Evolutionary conservation across 2,797 vertebrate genomes (phyloP), one percentile per base, ranked within the genome.

Genomic region (Anas georgica): DNA sequence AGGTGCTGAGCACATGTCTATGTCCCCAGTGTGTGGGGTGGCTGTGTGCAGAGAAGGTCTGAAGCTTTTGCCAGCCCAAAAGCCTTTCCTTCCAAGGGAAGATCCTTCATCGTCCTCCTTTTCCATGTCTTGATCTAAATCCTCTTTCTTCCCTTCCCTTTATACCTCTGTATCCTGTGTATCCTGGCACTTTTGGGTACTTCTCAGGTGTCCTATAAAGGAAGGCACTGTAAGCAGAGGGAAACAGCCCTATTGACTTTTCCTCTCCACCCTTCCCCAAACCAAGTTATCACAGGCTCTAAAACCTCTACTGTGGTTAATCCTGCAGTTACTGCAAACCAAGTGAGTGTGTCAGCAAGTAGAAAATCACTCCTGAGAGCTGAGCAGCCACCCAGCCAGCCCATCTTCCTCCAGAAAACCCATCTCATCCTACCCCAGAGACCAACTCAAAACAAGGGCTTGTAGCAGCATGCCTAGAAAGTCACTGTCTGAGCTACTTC

Each of bases 341-440:
- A 72, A 86, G 52, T 0, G 16, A 86, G 39, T 39, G n/a, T 62
- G 41, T 25, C 87, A 46, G 70, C 43, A 67, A 69, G 60, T 16
- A 9, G 7, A 26, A 93, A 94, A 50, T 21, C 63, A 25, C 37
- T 70, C 5, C 73, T 29, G 43, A 0, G 7, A 88, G 83, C 54
- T 75, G 31, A 41, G 59, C 70, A 83, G 55, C 5, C 28, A 17
- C 56, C 52, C 37, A 64, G 80, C 63, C 92, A 89, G 78, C 41
- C 48, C 82, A n/a, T 43, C 69, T 80, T 25, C 41, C 73, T 86
- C 73, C 73, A 74, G 31, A 74, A 92, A 93, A 23, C 79, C 73
- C 46, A 58, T 4, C 76, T 89, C 85, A 9, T n/a, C 25, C 68
- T 78, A 67, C n/a, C 72, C 39, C 67, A 64, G 83, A 83, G 37